A percentile compares a stretch with the other conserved stretches of the same genome.
Conservation (phyloP, 2,113 vertebrate species). For the Danionella cerebrum region DNA sequence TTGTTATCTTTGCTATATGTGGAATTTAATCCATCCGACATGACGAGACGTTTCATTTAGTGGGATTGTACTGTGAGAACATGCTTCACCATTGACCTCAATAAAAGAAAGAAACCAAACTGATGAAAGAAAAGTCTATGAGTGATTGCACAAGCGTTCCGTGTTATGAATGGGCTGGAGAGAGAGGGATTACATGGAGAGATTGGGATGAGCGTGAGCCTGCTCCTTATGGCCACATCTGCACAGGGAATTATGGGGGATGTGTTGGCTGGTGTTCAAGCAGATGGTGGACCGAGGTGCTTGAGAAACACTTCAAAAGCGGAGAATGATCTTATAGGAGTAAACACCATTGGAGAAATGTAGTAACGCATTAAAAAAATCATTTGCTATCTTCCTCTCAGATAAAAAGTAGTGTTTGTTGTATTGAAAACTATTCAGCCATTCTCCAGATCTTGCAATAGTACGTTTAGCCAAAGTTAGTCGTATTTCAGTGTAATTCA, state of each 20-base stretch:
- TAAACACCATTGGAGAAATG: too few relatives aligned
- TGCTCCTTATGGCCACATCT: not conserved
- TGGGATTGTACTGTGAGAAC: slow-evolving; percentile 10
- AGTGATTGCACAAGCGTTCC: slow-evolving; percentile 1
- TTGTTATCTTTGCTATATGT: slow-evolving; percentile 6
- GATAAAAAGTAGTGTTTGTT: too few relatives aligned
- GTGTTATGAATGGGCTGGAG: slow-evolving; percentile 14
- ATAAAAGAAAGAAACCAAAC: slow-evolving; percentile 7
- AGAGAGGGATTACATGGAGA: slow-evolving; percentile 4
- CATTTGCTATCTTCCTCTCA: too few relatives aligned
- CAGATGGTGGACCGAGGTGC: slow-evolving; percentile 8
- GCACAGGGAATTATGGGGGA: slow-evolving; percentile 1
- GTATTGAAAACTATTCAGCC: too few relatives aligned
- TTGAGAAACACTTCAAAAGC: slow-evolving; percentile 2
- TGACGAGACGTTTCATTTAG: not conserved
- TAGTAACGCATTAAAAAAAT: too few relatives aligned
- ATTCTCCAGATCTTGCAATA: too few relatives aligned
- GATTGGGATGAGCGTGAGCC: slow-evolving; percentile 12
- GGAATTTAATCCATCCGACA: slow-evolving; percentile 4
- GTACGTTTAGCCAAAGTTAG: too few relatives aligned
- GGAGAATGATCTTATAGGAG: slow-evolving; percentile 1
- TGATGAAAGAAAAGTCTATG: not conserved
- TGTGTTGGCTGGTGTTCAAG: not conserved
- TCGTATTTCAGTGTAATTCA: too few relatives aligned
- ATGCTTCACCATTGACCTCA: slow-evolving; percentile 24